Conservation (phyloP, 1,140 invertebrate species). For the Panulirus ornatus region DNA sequence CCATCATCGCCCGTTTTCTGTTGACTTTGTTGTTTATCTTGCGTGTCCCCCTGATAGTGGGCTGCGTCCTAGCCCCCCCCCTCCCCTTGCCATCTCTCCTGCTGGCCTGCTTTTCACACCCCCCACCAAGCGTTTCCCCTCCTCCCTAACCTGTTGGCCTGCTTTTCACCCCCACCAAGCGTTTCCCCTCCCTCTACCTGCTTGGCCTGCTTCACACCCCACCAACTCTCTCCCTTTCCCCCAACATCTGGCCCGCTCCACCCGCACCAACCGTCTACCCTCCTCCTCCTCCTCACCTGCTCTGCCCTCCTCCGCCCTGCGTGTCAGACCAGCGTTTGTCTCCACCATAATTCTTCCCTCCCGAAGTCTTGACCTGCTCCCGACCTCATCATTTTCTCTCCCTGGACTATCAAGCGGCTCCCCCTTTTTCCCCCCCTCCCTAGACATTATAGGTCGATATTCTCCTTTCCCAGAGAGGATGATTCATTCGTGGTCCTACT, state of each 20-base stretch:
- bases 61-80: too few relatives aligned
- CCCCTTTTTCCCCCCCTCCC: neutral
- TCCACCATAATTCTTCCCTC: neutral
- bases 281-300: neutral
- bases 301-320: neutral
- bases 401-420: neutral
- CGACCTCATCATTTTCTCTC: neutral
- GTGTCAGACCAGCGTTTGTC: neutral
- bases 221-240: neutral
- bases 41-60: too few relatives aligned
- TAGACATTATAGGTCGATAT: too few relatives aligned
- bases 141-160: too few relatives aligned
- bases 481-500: too few relatives aligned
- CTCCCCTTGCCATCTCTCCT: neutral
- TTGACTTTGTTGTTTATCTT: too few relatives aligned
- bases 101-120: too few relatives aligned
- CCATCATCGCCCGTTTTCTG: too few relatives aligned
- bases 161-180: neutral
- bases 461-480: too few relatives aligned
- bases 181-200: neutral
- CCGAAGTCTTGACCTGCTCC: neutral
- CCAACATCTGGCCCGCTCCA: neutral
- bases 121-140: neutral
- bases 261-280: neutral
- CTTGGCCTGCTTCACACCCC: neutral